These are phyloP conservation scores for Lampris megalopsis DNA, from an alignment of 2,113 vertebrate genomes.

Conservation along the genomic window DNA sequence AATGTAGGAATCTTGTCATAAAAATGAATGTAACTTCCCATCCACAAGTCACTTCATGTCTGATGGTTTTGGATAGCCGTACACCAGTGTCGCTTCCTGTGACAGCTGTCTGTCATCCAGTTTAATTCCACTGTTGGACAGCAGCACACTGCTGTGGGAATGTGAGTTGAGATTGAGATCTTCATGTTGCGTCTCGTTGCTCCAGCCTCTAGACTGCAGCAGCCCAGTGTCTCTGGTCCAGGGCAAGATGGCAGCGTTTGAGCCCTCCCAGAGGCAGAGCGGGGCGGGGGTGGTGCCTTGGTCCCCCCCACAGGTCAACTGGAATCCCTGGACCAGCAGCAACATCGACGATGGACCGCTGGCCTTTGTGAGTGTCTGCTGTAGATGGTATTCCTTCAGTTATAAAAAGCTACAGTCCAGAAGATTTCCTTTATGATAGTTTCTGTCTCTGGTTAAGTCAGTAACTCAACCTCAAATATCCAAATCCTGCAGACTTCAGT, in stretches of 20 bases:
- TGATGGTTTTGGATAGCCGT: too few species aligned
- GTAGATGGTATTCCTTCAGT: not conserved
- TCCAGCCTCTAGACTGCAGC: slow-evolving; percentile 84
- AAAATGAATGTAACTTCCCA: too few species aligned
- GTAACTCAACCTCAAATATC: too few species aligned
- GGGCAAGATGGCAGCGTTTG: slow-evolving; percentile 91
- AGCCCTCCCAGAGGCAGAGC: slow-evolving; percentile 90
- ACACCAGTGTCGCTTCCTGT: too few species aligned
- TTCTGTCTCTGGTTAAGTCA: too few species aligned
- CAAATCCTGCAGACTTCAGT: too few species aligned
- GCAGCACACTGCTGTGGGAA: not conserved
- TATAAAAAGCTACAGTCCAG: not conserved
- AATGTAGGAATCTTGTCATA: too few species aligned
- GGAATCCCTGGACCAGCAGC: slow-evolving; percentile 98
- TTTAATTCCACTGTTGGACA: too few species aligned
- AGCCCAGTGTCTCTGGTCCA: slow-evolving; percentile 84
- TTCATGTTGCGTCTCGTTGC: not conserved
- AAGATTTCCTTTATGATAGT: too few species aligned
- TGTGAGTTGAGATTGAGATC: not conserved
- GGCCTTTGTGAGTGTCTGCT: slow-evolving; percentile 85
- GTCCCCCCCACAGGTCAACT: slow-evolving; percentile 97
- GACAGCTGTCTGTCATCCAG: too few species aligned
- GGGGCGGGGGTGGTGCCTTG: slow-evolving; percentile 91
- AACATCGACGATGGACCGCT: slow-evolving; percentile 98
- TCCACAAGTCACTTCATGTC: not conserved